Percentiles rank a stretch among this genome's conserved stretches.
Conservation (phyloP, 1,140 invertebrate genomes). For the Cardiocondyla obscurior region DNA sequence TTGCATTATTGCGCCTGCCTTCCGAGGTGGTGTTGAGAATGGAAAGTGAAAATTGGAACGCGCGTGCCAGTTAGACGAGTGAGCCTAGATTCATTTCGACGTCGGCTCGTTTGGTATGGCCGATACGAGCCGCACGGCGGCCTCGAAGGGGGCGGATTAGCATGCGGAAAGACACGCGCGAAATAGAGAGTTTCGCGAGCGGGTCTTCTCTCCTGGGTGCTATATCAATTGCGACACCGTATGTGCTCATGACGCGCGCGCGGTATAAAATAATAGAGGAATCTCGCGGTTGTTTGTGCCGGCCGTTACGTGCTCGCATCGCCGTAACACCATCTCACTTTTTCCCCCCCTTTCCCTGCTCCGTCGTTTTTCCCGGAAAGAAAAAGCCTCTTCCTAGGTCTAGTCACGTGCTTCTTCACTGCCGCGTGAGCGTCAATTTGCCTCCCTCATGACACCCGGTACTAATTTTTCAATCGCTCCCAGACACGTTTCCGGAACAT, state of each 20-base stretch:
- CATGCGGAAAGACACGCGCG: slow-evolving; percentile 56
- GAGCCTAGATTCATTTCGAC: slow-evolving; percentile 69
- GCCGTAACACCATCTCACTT: slow-evolving; percentile 18
- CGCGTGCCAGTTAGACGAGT: slow-evolving; percentile 49
- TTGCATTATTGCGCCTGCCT: not conserved
- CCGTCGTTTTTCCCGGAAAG: slow-evolving; percentile 23
- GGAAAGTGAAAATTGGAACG: slow-evolving; percentile 83
- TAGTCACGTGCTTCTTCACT: not conserved
- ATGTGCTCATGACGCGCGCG: not conserved
- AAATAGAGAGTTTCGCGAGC: slow-evolving; percentile 65
- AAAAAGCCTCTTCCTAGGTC: not conserved
- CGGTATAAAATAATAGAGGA: slow-evolving; percentile 44
- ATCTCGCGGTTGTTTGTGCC: slow-evolving; percentile 10
- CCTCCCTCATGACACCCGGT: not conserved
- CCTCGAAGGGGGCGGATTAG: slow-evolving; percentile 65
- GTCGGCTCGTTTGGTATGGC: slow-evolving; percentile 48
- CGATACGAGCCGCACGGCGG: not conserved
- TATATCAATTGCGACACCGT: slow-evolving; percentile 57
- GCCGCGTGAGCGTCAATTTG: not conserved
- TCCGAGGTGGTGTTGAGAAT: slow-evolving; percentile 68
- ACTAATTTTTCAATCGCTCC: not conserved
- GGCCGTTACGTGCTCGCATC: slow-evolving; percentile 15
- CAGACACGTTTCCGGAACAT: not conserved
- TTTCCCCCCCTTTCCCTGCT: not conserved
- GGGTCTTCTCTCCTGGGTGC: not conserved